Evolutionary conservation across 2,797 vertebrate species (phyloP).

Genomic region (Erethizon dorsatum): DNA sequence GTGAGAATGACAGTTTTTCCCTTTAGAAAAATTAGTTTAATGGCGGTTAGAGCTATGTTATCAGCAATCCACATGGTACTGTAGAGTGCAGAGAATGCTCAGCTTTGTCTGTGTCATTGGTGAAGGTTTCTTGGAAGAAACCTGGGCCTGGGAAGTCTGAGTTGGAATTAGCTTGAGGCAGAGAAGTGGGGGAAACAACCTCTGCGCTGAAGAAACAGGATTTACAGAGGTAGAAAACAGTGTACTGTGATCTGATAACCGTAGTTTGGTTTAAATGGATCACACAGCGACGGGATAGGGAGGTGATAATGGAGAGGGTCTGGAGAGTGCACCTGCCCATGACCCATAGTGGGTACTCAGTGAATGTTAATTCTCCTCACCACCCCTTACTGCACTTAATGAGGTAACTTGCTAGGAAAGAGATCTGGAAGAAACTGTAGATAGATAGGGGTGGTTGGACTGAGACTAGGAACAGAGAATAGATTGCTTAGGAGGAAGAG

Average conservation of each 20-base stretch:
- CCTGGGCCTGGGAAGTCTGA: neutral
- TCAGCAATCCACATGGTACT: neutral
- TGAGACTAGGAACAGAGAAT: neutral
- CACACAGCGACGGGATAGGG: neutral
- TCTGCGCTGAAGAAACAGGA: neutral
- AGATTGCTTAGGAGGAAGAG: neutral
- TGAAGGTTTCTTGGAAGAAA: neutral
- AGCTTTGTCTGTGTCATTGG: neutral
- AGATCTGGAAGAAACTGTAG: neutral
- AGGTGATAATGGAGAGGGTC: neutral
- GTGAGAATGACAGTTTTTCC: neutral
- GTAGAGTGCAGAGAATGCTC: neutral
- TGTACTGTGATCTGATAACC: neutral
- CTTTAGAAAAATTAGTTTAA: neutral
- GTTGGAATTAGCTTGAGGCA: conserved; percentile 4
- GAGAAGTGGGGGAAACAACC: neutral
- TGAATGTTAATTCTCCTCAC: neutral
- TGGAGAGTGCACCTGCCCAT: neutral
- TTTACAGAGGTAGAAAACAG: neutral
- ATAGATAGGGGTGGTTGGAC: neutral
- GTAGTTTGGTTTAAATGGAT: conserved; percentile 29
- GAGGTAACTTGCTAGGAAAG: conserved; percentile 12
- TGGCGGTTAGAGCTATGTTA: neutral
- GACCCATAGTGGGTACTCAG: neutral
- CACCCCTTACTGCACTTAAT: neutral